Conservation (phyloP, 2,113 vertebrate species). For the Myodes glareolus region DNA sequence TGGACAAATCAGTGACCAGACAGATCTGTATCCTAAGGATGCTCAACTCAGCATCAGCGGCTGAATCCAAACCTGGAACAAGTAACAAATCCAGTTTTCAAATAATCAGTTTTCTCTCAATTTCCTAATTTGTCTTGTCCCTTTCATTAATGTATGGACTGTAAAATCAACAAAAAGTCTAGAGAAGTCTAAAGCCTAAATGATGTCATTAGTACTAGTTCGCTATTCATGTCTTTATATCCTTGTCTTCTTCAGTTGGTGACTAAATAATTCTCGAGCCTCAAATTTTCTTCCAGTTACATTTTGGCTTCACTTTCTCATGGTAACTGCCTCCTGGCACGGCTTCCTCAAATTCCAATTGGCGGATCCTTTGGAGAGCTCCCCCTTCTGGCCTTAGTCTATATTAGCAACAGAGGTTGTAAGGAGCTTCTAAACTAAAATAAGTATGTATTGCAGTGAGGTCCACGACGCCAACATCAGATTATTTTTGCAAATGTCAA, state of each 20-base stretch:
- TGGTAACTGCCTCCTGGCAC: not conserved
- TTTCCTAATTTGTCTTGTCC: not conserved
- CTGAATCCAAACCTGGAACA: not conserved
- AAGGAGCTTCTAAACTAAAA: not conserved
- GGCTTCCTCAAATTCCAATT: not conserved
- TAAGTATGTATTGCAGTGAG: not conserved
- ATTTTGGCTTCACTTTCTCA: not conserved
- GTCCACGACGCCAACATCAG: not conserved
- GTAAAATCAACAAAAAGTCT: not conserved
- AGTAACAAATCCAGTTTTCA: not conserved
- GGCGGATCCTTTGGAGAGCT: not conserved
- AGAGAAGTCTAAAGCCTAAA: not conserved
- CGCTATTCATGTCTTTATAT: not conserved
- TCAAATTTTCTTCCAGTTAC: not conserved
- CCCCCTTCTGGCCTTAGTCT: constrained; percentile 30
- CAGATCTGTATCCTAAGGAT: not conserved
- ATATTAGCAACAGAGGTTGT: not conserved
- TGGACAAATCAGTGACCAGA: not conserved
- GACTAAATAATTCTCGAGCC: not conserved
- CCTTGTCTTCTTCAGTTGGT: not conserved
- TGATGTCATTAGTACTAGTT: not conserved
- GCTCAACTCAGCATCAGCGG: not conserved
- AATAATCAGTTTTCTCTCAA: not conserved
- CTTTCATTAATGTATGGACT: not conserved
- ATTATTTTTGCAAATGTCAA: not conserved